Conservation (phyloP, 2,113 vertebrate genomes). For the Antechinus flavipes region DNA sequence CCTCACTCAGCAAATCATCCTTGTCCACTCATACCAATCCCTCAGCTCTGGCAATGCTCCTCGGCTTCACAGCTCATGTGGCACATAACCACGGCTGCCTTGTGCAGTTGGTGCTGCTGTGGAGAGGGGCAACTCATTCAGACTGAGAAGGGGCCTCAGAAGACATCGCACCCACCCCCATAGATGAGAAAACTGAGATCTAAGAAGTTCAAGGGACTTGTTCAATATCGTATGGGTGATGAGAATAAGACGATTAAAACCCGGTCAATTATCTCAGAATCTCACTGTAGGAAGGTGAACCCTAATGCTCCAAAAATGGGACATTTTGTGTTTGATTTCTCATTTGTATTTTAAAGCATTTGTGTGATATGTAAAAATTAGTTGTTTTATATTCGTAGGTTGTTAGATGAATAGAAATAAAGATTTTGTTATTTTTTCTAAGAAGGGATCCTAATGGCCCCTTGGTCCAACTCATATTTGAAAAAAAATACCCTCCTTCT, state of each 20-base stretch:
- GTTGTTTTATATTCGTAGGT: not conserved
- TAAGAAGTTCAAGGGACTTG: not conserved
- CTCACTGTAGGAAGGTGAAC: not conserved
- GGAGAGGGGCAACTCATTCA: not conserved
- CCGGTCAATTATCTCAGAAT: not conserved
- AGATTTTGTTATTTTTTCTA: not conserved
- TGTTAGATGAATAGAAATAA: not conserved
- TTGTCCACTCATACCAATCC: not conserved
- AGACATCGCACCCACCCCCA: not conserved
- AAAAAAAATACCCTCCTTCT: not conserved
- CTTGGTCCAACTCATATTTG: not conserved
- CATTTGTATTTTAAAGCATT: not conserved
- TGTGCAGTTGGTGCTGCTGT: not conserved
- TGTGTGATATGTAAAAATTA: not conserved
- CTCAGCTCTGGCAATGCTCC: not conserved
- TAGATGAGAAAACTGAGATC: not conserved
- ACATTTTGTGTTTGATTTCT: not conserved
- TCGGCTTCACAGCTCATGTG: not conserved
- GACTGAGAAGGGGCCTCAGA: not conserved
- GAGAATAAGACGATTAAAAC: not conserved
- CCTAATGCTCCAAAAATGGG: not conserved
- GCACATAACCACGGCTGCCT: not conserved
- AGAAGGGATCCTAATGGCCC: not conserved
- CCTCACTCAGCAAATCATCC: not conserved
- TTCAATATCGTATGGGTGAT: not conserved